phyloP scores from a whole-genome alignment of 2,113 vertebrate genomes.

The Sylvia atricapilla region DNA sequence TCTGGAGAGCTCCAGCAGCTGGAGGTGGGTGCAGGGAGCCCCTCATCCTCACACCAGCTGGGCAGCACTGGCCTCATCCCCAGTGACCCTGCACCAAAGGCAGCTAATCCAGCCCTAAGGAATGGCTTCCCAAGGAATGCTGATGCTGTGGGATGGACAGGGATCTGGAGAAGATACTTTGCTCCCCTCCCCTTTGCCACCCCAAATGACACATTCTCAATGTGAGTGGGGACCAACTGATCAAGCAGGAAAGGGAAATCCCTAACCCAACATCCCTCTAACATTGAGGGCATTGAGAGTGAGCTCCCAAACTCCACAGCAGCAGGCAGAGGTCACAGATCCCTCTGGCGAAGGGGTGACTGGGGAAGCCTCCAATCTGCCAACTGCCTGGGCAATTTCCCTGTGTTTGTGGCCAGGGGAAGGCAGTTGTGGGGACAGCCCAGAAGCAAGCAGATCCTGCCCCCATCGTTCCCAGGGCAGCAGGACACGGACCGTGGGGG shows the following conservation, averaged over 20 bases:
- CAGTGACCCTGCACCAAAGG: accelerated
- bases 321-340: accelerated
- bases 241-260: accelerated
- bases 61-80: neutral
- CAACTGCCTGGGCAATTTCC: accelerated
- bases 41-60: neutral
- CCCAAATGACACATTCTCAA: accelerated
- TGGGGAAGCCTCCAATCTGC: accelerated
- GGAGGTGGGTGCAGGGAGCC: accelerated
- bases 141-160: accelerated
- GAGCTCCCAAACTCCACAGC: neutral
- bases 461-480: neutral
- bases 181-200: accelerated
- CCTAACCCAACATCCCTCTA: accelerated
- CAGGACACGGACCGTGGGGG: slow-evolving; percentile 79
- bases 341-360: accelerated
- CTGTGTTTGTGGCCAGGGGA: accelerated
- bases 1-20: neutral
- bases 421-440: accelerated
- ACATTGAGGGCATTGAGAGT: accelerated
- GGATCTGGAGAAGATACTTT: accelerated
- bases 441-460: neutral
- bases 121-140: accelerated
- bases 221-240: accelerated
- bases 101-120: neutral